These are phyloP conservation scores for Cisticola juncidis DNA, from an alignment of 2,113 vertebrate genomes.

Conservation along the genomic window DNA sequence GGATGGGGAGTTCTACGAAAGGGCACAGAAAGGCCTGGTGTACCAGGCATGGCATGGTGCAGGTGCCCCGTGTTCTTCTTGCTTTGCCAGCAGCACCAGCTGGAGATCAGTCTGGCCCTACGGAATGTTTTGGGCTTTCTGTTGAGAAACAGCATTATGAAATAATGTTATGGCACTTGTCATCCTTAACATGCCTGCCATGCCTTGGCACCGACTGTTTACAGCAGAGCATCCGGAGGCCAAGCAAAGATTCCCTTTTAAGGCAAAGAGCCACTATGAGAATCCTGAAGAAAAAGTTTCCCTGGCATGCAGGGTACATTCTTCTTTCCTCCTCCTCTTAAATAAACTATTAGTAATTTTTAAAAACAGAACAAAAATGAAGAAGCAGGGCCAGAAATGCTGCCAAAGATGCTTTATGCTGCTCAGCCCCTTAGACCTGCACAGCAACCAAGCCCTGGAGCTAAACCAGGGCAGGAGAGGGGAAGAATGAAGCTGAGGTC, in stretches of 20 bases:
- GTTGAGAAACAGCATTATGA: conserved; percentile 17
- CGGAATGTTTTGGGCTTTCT: conserved; percentile 7
- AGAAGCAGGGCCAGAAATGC: conserved; percentile 21
- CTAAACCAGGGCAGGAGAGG: not conserved
- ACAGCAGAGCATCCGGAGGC: conserved; percentile 28
- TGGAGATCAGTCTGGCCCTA: not conserved
- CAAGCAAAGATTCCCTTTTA: conserved; percentile 71
- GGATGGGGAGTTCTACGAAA: not conserved
- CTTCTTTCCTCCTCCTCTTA: conserved; percentile 70
- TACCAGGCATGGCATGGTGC: not conserved
- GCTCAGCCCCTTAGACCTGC: not conserved
- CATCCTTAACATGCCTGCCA: conserved; percentile 57
- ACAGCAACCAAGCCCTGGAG: not conserved
- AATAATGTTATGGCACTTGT: conserved; percentile 54
- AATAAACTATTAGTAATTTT: conserved; percentile 66
- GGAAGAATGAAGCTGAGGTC: not conserved
- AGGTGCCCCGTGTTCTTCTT: not conserved
- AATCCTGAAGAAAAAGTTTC: conserved; percentile 63
- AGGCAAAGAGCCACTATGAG: conserved; percentile 70
- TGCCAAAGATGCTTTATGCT: conserved; percentile 23
- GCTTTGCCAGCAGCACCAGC: not conserved
- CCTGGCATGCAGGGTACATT: conserved; percentile 68
- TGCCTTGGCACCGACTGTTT: conserved; percentile 39
- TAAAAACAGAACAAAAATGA: conserved; percentile 64
- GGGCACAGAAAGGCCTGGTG: not conserved